Evolutionary conservation across 2,797 vertebrate species (phyloP).

Genomic region (Galago senegalensis): DNA sequence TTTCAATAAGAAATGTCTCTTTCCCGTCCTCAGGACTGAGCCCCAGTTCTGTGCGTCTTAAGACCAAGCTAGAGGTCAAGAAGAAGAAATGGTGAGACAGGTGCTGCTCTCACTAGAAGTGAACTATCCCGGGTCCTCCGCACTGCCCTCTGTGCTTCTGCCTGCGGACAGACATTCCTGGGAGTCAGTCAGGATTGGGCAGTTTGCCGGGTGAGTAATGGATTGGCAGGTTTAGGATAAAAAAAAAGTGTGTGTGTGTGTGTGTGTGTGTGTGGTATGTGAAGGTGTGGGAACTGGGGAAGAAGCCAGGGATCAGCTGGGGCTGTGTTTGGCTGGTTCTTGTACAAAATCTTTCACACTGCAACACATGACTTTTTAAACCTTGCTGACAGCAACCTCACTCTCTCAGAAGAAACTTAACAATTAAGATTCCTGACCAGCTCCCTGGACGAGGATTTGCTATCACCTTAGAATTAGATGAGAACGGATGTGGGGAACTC

Average conservation of each 20-base stretch:
- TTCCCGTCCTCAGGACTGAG: not conserved
- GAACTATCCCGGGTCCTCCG: not conserved
- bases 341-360: not conserved
- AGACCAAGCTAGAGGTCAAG: conserved; percentile 75
- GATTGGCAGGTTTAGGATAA: conserved; percentile 77
- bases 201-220: conserved; percentile 48
- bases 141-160: not conserved
- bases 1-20: conserved; percentile 78
- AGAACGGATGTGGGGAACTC: conserved; percentile 20
- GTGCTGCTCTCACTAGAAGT: conserved; percentile 29
- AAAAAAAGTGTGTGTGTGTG: conserved; percentile 25
- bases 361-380: conserved; percentile 20
- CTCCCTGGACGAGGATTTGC: not conserved
- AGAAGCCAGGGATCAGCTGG: not conserved
- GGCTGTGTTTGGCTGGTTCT: not conserved
- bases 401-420: conserved; percentile 17
- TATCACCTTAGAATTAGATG: not conserved
- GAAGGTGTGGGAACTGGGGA: not conserved
- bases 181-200: not conserved
- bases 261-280: not conserved
- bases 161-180: not conserved
- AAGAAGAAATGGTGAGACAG: conserved; percentile 62
- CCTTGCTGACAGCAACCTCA: not conserved
- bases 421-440: not conserved
- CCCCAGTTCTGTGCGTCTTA: not conserved